These are phyloP conservation scores for Periphyllus acericola DNA, from an alignment of 2,888 invertebrate genomes.

Conservation along the genomic window DNA sequence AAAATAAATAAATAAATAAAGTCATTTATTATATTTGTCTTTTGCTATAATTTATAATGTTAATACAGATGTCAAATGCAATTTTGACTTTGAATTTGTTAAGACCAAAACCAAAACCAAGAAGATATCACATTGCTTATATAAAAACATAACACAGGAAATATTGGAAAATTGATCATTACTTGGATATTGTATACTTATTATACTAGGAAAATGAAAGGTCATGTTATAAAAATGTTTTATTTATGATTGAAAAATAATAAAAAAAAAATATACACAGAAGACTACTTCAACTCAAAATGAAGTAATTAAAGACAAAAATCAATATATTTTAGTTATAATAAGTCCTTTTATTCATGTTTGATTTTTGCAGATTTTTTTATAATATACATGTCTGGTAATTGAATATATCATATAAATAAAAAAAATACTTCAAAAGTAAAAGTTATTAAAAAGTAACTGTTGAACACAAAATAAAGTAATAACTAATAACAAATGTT, in stretches of 20 bases:
- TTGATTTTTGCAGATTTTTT: no score
- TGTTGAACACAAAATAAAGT: no score
- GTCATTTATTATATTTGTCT: neutral
- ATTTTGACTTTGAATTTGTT: conserved; percentile 45
- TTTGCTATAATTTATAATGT: neutral
- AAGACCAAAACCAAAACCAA: conserved; percentile 50
- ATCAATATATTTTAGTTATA: neutral
- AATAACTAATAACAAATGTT: no score
- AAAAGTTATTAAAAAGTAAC: no score
- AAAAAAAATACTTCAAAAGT: no score
- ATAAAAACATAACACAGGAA: neutral
- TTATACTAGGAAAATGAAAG: neutral
- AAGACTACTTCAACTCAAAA: neutral
- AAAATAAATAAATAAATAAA: neutral
- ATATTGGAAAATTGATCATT: neutral
- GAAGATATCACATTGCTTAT: conserved; percentile 40
- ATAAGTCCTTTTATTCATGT: no score
- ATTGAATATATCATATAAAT: no score
- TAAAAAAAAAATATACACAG: neutral
- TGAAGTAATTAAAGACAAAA: neutral
- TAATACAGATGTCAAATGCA: conserved; percentile 46
- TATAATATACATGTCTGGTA: no score
- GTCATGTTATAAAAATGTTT: neutral
- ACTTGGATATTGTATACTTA: neutral
- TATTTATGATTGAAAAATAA: neutral